Percentiles rank a stretch among this genome's conserved stretches.
phyloP scores from a whole-genome alignment of 2,888 invertebrate genomes.

The Plutella xylostella region DNA sequence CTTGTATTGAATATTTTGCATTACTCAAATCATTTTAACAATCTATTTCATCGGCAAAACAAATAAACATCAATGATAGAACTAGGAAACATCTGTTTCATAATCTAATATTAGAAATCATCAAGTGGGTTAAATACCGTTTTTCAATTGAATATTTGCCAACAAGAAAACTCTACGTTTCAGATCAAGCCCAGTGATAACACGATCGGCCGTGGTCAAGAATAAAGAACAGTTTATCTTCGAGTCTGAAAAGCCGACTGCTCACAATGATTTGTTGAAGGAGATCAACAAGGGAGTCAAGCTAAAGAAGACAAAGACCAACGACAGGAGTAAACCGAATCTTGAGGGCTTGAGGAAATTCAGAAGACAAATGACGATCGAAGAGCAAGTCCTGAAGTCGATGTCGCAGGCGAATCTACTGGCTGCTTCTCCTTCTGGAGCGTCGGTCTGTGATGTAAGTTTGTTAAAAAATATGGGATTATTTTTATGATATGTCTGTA shows the following conservation, averaged over 20 bases:
- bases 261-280: constrained; percentile 83
- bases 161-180: too few species aligned
- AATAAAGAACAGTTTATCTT: constrained; percentile 86
- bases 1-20: too few species aligned
- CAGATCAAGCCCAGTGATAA: constrained; percentile 73
- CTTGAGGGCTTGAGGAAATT: constrained; percentile 88
- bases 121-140: too few species aligned
- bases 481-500: too few species aligned
- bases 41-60: too few species aligned
- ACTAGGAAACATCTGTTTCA: too few species aligned
- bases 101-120: too few species aligned
- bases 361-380: constrained; percentile 89
- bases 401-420: constrained; percentile 75
- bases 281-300: constrained; percentile 84
- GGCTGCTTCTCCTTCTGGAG: constrained; percentile 62
- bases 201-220: constrained; percentile 71
- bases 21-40: too few species aligned
- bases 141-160: too few species aligned
- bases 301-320: constrained; percentile 81
- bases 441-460: constrained; percentile 40
- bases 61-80: too few species aligned
- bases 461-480: too few species aligned
- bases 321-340: constrained; percentile 88
- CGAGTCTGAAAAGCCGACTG: constrained; percentile 85
- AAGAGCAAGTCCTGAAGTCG: constrained; percentile 88